Evolutionary conservation across 2,888 invertebrate genomes (phyloP), one percentile per base, ranked within the genome.

Genomic region (Agrypnus murinus): DNA sequence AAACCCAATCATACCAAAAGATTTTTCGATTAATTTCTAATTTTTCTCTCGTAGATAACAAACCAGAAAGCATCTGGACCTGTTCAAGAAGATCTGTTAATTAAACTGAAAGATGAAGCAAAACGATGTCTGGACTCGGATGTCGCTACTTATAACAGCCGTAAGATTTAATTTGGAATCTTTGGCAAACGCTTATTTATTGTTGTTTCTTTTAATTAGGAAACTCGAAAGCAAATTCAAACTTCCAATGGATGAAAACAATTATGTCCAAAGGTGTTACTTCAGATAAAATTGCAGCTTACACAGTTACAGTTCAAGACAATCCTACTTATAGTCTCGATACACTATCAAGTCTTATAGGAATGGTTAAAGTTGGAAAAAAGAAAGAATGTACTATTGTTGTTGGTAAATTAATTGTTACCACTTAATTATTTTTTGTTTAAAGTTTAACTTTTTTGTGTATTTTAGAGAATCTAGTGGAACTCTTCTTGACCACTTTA

Each of bases 271-370:
- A 92, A 77, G 97, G 97, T 74, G 96, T 96, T 0, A 89, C 92
- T 0, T 90, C 92, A 0, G 97, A 97, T 85, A 94, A 93, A 86
- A 90, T 96, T 68, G 96, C 97, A 1, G 96, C 96, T 0, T 91
- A 92, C 69, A 92, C 93, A 5, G 88, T 97, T 19, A 86, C 93
- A 19, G 90, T 96, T 72, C 93, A 96, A 88, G 93, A 95, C 80
- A 92, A 92, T 77, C 95, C 96, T 0, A 86, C 95, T n/a, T 93
- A 93, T 82, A 94, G 92, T 83, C 84, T 96, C 55, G 84, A 89
- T 9, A 90, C 91, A 32, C 83, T 97, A 17, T 89, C 90, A 65
- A 90, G 90, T 78, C 85, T 97, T 10, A 88, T 97, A 15, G 89
- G 88, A 71, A 92, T 93, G 89, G 92, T 95, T 0, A 92, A 92